Evolutionary conservation across 2,888 invertebrate species (phyloP).

Genomic region (Cybosia mesomella): DNA sequence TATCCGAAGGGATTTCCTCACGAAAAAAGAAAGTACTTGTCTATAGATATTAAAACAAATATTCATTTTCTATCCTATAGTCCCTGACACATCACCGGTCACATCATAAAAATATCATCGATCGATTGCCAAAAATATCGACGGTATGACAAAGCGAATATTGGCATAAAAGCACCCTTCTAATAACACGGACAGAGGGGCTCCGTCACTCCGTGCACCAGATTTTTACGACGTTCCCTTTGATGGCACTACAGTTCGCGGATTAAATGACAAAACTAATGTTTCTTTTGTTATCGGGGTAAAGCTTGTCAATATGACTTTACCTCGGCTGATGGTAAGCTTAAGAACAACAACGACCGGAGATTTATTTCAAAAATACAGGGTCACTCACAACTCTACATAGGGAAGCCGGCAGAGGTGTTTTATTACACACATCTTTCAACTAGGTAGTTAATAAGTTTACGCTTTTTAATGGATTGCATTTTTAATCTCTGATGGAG

Average conservation of each 20-base stretch:
- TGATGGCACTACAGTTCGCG: not conserved
- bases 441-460: too few species aligned
- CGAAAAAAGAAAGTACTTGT: too few species aligned
- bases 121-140: not conserved
- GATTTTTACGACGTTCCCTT: constrained; percentile 18
- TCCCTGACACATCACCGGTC: too few species aligned
- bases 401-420: too few species aligned
- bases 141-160: constrained; percentile 8
- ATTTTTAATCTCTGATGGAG: too few species aligned
- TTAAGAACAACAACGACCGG: too few species aligned
- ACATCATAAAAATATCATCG: not conserved
- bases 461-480: too few species aligned
- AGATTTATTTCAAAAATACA: too few species aligned
- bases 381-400: too few species aligned
- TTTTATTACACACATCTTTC: too few species aligned
- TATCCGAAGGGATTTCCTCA: too few species aligned
- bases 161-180: constrained; percentile 13
- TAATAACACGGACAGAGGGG: constrained; percentile 4
- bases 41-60: too few species aligned
- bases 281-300: not conserved
- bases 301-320: not conserved
- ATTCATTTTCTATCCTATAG: not conserved
- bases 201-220: constrained; percentile 1
- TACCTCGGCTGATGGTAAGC: not conserved
- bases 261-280: not conserved